Evolutionary conservation across 92 coral and sea anemone genomes (phyloP), one percentile per base, ranked within the genome.

Genomic region (Virgularia gustaviana): DNA sequence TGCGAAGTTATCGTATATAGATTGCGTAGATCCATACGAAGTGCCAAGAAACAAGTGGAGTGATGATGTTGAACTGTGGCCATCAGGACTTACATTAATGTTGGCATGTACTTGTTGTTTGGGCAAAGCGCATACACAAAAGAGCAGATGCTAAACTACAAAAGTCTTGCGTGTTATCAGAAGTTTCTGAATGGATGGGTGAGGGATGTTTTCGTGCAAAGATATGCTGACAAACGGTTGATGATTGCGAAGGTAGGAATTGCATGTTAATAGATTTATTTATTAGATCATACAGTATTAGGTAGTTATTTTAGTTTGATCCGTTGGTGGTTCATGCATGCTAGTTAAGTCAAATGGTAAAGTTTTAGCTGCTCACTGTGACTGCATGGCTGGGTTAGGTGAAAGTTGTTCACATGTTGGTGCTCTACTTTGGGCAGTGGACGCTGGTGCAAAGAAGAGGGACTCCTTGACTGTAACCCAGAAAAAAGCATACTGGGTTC

Each of bases 101-200:
- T 77, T 36, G 83, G 86, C 39, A 77, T 82, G 83, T 82, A 83
- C 45, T 60, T 82, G 28, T 75, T 77, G 56, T 82, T 82, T 70
- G 57, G 72, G 8, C 36, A 67, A 22, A 82, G 86, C 57, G 63
- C 86, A 11, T 82, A 82, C 83, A 82, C 86, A 4, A 47, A 82
- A 77, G 86, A 83, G 13, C 64, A 82, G 49, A 44, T 71, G 53
- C 43, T 31, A 49, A 83, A 71, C 79, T 77, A 83, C 57, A 83
- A 83, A 70, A 77, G 87, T 49, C 56, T 83, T 65, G 42, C 58
- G 9, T 83, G 87, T 56, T 83, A 71, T 43, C 61, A 83, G 22
- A 70, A 83, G 51, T 78, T 83, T 60, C 57, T 29, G 11, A 83
- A 83, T 78, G 87, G 83, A 42, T 83, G 83, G 87, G 83, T 83